phyloP scores from a whole-genome alignment of 2,113 vertebrate genomes.

The Rhinopomastus cyanomelas region DNA sequence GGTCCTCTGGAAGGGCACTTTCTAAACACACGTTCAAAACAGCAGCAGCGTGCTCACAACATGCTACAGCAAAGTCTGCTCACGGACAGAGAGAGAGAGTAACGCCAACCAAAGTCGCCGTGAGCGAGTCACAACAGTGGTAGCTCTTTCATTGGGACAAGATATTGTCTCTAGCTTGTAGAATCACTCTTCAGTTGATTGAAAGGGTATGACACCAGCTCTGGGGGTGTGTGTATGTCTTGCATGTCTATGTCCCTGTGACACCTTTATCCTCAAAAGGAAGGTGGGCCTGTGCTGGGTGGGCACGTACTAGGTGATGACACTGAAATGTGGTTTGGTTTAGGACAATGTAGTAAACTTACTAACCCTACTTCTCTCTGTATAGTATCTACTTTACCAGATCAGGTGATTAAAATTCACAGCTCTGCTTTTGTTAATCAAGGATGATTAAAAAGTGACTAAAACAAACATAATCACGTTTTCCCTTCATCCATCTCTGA shows the following conservation, averaged over 20 bases:
- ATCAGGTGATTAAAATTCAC: background rate
- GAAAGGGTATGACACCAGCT: background rate
- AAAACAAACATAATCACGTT: background rate
- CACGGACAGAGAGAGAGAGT: conserved; percentile 22
- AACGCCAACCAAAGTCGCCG: background rate
- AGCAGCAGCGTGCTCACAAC: conserved; percentile 25
- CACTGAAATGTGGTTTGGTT: background rate
- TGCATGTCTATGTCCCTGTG: background rate
- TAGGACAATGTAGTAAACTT: background rate
- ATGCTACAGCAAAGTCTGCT: conserved; percentile 51
- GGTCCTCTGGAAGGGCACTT: conserved; percentile 81
- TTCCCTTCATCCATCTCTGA: conserved; percentile 4
- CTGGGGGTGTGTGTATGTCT: background rate
- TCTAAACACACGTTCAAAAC: conserved; percentile 60
- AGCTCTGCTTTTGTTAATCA: background rate
- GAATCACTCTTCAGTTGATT: background rate
- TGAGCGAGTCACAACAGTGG: background rate
- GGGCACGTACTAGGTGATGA: background rate
- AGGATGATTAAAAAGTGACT: background rate
- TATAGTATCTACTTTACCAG: background rate
- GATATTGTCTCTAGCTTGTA: background rate
- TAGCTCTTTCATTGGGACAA: background rate
- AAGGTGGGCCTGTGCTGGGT: background rate
- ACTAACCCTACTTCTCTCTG: background rate
- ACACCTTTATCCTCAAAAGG: background rate